These are phyloP conservation scores for Sebastes minor DNA, from an alignment of 2,797 vertebrate genomes.

Conservation along the genomic window DNA sequence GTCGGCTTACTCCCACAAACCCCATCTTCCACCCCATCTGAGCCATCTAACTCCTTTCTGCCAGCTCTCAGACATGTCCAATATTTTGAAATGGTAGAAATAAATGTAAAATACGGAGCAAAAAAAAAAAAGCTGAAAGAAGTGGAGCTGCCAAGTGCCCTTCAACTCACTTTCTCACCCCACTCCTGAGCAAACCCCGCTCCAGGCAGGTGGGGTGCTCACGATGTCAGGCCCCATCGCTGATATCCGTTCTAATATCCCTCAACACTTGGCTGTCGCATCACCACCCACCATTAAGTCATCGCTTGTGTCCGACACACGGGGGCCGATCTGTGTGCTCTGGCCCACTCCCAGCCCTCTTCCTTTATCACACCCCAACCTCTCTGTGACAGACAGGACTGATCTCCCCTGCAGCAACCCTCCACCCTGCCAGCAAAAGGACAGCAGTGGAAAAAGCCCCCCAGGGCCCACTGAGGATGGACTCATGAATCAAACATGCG, in stretches of 20 bases:
- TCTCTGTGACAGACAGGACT: slow-evolving; percentile 80
- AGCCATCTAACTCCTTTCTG: slow-evolving; percentile 54
- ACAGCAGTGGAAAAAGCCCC: slow-evolving; percentile 80
- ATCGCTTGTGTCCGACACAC: slow-evolving; percentile 70
- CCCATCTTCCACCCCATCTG: slow-evolving; percentile 63
- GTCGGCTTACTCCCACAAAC: slow-evolving; percentile 70
- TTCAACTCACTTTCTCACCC: slow-evolving; percentile 62
- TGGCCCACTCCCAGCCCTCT: slow-evolving; percentile 66
- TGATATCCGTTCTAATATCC: slow-evolving; percentile 75
- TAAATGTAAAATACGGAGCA: slow-evolving; percentile 44
- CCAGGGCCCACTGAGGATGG: slow-evolving; percentile 78
- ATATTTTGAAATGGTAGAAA: slow-evolving; percentile 54
- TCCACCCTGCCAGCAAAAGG: slow-evolving; percentile 80
- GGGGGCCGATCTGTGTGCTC: slow-evolving; percentile 65
- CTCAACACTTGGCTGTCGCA: slow-evolving; percentile 70
- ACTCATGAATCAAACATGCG: slow-evolving; percentile 86
- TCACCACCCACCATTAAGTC: slow-evolving; percentile 78
- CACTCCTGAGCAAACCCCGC: slow-evolving; percentile 45
- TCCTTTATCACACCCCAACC: slow-evolving; percentile 77
- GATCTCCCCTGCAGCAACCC: slow-evolving; percentile 77
- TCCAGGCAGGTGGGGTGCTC: slow-evolving; percentile 62
- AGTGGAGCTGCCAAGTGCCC: slow-evolving; percentile 56
- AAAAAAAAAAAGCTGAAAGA: slow-evolving; percentile 18
- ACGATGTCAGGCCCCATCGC: slow-evolving; percentile 62
- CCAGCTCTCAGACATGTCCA: slow-evolving; percentile 53